Evolutionary conservation across 1,140 invertebrate species (phyloP).

Genomic region (Elysia chlorotica): DNA sequence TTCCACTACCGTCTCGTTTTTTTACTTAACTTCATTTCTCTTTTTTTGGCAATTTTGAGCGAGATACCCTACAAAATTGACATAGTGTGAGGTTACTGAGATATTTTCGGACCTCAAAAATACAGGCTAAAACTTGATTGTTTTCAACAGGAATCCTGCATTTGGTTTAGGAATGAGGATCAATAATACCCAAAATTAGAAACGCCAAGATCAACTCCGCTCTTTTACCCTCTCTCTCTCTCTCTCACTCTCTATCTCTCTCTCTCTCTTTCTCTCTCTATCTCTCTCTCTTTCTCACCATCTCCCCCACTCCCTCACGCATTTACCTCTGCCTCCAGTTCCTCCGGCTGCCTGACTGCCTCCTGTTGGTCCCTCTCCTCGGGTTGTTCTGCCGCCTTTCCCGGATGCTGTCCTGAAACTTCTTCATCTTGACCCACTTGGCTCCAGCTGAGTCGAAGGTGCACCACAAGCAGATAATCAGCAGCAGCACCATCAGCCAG

Average conservation of each 20-base stretch:
- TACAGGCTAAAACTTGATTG: too few species aligned
- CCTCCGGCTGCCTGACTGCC: conserved; percentile 76
- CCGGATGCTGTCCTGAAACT: conserved; percentile 82
- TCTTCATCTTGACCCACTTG: conserved; percentile 94
- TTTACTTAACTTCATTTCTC: too few species aligned
- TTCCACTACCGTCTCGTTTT: too few species aligned
- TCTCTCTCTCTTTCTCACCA: neutral
- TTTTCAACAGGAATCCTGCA: too few species aligned
- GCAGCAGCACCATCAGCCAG: conserved; percentile 75
- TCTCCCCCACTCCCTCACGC: neutral
- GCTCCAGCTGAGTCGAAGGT: conserved; percentile 85
- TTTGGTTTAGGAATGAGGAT: too few species aligned
- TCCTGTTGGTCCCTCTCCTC: conserved; percentile 75
- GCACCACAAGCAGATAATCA: conserved; percentile 83
- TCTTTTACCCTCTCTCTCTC: neutral
- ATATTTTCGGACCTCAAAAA: too few species aligned
- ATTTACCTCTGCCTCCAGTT: conserved; percentile 88
- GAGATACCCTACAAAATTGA: too few species aligned
- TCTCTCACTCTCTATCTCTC: neutral
- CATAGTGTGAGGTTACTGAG: too few species aligned
- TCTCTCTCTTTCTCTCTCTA: neutral
- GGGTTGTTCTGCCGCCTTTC: conserved; percentile 77
- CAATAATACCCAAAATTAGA: too few species aligned
- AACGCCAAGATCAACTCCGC: too few species aligned
- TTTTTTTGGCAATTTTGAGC: too few species aligned